Evolutionary conservation across 1,140 invertebrate species (phyloP), one percentile per base, ranked within the genome.

Genomic region (Aphaenogaster floridana): DNA sequence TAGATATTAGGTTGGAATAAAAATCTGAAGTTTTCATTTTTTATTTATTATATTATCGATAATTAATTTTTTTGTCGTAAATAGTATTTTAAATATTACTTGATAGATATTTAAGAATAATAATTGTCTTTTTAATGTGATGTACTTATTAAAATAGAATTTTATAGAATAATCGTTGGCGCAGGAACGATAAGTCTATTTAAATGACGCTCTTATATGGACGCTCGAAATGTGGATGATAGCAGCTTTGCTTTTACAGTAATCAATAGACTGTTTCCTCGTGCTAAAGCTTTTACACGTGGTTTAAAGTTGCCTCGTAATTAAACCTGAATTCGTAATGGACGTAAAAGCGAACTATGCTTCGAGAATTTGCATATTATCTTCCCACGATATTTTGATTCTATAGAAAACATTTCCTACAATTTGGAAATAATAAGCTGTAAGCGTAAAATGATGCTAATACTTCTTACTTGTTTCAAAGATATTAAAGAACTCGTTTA

Each of bases 321-420:
- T 69, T 80, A 80, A 69, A 57, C 34, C 63, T n/a, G 34, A 80
- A 69, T 69, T 80, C 7, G 13, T 52, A 68, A 69, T 42, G n/a
- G 17, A 17, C 13, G 7, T 50, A 68, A 68, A 36, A 80, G 48
- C 34, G 15, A 69, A 69, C n/a, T 52, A 63, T 63, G 39, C 57
- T 45, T 34, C 1, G 48, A 52, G 45, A 79, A 39, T 21, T 66
- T 13, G 4, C 13, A 28, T 66, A 50, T 13, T 39, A 42, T 39
- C 9, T 66, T 66, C 13, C 17, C 7, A 48, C 34, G 9, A 15
- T 34, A 59, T 77, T 48, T 21, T 36, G 9, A 36, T 79, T 3
- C 4, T 66, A 39, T 15, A n/a, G 11, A 7, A 59, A 42, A 59
- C 11, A 42, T 6, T 42, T 77, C 3, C 28, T 28, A 28, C 7